phyloP scores from a whole-genome alignment of 2,888 invertebrate genomes.

The Xanthorhoe designata region DNA sequence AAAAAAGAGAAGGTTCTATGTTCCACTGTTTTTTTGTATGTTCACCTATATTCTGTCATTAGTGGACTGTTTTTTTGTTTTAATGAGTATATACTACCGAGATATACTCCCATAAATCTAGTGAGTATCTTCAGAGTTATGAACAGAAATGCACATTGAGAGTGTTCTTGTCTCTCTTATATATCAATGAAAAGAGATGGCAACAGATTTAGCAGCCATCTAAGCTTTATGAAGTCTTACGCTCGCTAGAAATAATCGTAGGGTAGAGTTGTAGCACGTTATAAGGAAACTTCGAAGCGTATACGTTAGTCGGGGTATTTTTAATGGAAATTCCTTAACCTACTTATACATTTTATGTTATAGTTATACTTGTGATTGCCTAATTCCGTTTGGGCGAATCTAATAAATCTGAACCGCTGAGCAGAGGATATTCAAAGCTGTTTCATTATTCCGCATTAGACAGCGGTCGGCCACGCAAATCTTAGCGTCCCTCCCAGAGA shows the following conservation, averaged over 20 bases:
- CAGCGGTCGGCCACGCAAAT: slow-evolving; percentile 81
- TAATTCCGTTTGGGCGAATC: slow-evolving; percentile 76
- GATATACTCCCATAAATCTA: too few species aligned
- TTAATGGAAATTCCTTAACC: slow-evolving; percentile 7
- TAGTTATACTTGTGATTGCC: slow-evolving; percentile 56
- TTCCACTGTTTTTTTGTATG: too few species aligned
- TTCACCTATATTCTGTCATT: too few species aligned
- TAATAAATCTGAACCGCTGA: slow-evolving; percentile 78
- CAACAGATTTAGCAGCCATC: too few species aligned
- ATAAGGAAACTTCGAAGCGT: neutral
- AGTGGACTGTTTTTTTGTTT: too few species aligned
- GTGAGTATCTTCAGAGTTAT: too few species aligned
- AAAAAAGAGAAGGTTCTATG: too few species aligned
- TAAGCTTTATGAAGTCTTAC: too few species aligned
- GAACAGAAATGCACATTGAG: too few species aligned
- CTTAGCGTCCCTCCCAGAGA: slow-evolving; percentile 76
- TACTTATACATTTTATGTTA: slow-evolving; percentile 15
- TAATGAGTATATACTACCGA: too few species aligned
- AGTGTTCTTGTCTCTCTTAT: too few species aligned
- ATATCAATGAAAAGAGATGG: too few species aligned
- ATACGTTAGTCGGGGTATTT: slow-evolving; percentile 3
- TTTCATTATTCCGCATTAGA: slow-evolving; percentile 83
- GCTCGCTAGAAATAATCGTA: neutral
- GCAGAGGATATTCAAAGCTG: slow-evolving; percentile 76
- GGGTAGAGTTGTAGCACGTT: slow-evolving; percentile 2